Base-by-base conservation (phyloP, 2,797 vertebrate genomes). In the Crypturellus tataupa region DNA sequence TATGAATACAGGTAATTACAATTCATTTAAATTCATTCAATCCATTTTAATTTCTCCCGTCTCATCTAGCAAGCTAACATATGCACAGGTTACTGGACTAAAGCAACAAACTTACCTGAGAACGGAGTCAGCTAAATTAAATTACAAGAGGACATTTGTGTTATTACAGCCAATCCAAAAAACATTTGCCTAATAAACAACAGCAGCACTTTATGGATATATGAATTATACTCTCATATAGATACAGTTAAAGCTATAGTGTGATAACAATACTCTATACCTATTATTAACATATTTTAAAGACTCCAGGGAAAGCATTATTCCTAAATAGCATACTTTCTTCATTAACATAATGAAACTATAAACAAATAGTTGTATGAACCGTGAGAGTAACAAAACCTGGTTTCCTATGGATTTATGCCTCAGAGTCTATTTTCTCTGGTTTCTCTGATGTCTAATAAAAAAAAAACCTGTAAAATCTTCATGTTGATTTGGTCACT, bases 11-110 rank as follows among this genome's bases (percentile, higher is more conserved):
- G 29, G 65, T 85, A 89, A 97, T 89, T 81, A 73, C 65, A 95
- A 95, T 87, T 97, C 87, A 96, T 96, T 97, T 96, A 95, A 96
- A 95, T 92, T 69, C 59, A 87, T 93, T 97, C 86, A 92, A 96
- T 95, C 92, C 85, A 89, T 76, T 95, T 96, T 69, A 56, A 56
- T 92, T 95, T 95, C 96, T 59, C 42, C 82, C 72, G 46, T 90
- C 73, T 96, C 95, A 97, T 95, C 94, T 95, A 90, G 78, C 42
- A 96, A 93, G 62, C 72, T 82, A 96, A 90, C 88, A 76, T 73
- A 95, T 53, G 72, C 86, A 93, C 79, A 90, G 76, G 40, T 85
- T 94, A 85, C 35, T 87, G 94, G 85, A 92, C 92, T 95, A 94
- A 95, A 96, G 84, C 78, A 97, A 75, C 73, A 95, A 95, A 95